These are phyloP conservation scores for cat (Felis catus) DNA, from an alignment of 2,113 vertebrate genomes.

Conservation along the genomic window F.catus_Fca126_mat1.0 CM031421.1:17903501-17904000, in stretches of 20 bases:
- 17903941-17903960: constrained; percentile 73
- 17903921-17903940: constrained; percentile 85
- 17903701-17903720: neutral
- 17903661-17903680: neutral
- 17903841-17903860: neutral
- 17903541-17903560: neutral
- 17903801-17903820: too few relatives aligned
- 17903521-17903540: accelerated
- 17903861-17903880: too few relatives aligned
- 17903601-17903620: neutral
- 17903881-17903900: neutral
- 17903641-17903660: neutral
- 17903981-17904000: constrained; percentile 85
- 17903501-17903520: neutral
- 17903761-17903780: neutral
- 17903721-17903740: neutral
- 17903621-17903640: neutral
- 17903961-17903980: constrained; percentile 85
- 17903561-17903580: neutral
- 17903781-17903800: neutral
- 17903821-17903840: neutral
- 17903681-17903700: neutral
- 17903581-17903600: accelerated
- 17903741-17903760: neutral
- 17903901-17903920: constrained; percentile 48